A percentile compares a stretch with the other conserved stretches of the same genome.
phyloP scores from a whole-genome alignment of 2,113 vertebrate genomes.

The Pollachius pollachius region DNA sequence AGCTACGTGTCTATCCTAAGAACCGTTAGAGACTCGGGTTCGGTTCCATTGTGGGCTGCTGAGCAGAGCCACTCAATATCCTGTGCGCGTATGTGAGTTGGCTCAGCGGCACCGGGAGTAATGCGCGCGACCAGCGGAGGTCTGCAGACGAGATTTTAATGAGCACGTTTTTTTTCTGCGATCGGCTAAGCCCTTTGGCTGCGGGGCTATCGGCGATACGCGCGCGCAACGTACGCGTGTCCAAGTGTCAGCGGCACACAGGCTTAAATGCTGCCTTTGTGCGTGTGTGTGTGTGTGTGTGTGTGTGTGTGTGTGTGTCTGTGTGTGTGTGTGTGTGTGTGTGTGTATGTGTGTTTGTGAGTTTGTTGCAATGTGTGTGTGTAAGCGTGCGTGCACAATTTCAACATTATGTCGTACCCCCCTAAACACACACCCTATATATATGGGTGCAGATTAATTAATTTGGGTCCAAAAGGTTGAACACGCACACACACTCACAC shows the following conservation, averaged over 20 bases:
- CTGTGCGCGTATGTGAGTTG: constrained; percentile 35
- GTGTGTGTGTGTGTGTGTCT: not conserved
- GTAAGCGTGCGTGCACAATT: not conserved
- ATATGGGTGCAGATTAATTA: not conserved
- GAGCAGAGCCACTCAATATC: constrained; percentile 28
- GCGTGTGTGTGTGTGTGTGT: no score
- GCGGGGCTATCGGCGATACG: constrained; percentile 3
- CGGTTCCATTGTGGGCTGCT: constrained; percentile 42
- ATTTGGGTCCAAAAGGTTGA: not conserved
- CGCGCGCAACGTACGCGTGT: constrained; percentile 9
- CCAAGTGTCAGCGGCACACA: constrained; percentile 24
- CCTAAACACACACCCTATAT: not conserved
- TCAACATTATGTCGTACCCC: no score
- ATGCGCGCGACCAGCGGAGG: constrained; percentile 51
- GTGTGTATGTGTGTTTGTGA: not conserved
- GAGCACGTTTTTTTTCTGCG: constrained; percentile 36
- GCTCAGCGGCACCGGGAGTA: constrained; percentile 37
- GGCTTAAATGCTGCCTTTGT: not conserved
- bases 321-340: constrained; percentile 1
- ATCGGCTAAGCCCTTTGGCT: constrained; percentile 23
- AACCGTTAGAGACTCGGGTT: constrained; percentile 28
- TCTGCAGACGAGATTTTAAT: constrained; percentile 50
- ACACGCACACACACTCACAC: no score
- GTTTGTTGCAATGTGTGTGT: constrained; percentile 15
- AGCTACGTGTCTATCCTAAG: constrained; percentile 3